Conservation (phyloP, 2,888 invertebrate genomes). For the Entomobrya multifasciata region DNA sequence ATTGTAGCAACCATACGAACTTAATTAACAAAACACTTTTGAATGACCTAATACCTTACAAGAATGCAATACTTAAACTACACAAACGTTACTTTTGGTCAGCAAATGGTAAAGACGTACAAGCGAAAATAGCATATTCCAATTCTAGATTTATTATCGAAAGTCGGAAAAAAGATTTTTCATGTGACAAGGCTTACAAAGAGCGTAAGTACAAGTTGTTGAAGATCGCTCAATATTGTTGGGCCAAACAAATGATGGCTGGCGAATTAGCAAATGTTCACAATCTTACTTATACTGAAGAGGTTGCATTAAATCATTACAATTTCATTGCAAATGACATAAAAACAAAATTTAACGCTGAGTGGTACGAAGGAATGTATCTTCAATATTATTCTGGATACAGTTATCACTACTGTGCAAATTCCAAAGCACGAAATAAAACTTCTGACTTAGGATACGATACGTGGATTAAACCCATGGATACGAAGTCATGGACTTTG, state of each 20-base stretch:
- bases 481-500: neutral
- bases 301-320: too few species aligned
- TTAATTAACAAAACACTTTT: too few species aligned
- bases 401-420: neutral
- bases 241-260: neutral
- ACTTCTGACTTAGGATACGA: neutral
- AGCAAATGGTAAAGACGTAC: too few species aligned
- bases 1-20: too few species aligned
- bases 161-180: too few species aligned
- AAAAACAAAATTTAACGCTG: neutral
- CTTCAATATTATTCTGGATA: neutral
- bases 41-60: too few species aligned
- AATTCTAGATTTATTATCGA: too few species aligned
- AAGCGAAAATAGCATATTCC: too few species aligned
- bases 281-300: neutral
- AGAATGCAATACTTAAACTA: too few species aligned
- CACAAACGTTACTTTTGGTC: too few species aligned
- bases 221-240: neutral
- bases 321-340: neutral
- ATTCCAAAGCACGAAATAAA: neutral
- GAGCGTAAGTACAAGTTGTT: too few species aligned
- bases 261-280: neutral
- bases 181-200: too few species aligned
- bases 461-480: neutral
- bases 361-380: neutral